Conservation (phyloP, 1,140 invertebrate genomes). For the Micrasema longulum region DNA sequence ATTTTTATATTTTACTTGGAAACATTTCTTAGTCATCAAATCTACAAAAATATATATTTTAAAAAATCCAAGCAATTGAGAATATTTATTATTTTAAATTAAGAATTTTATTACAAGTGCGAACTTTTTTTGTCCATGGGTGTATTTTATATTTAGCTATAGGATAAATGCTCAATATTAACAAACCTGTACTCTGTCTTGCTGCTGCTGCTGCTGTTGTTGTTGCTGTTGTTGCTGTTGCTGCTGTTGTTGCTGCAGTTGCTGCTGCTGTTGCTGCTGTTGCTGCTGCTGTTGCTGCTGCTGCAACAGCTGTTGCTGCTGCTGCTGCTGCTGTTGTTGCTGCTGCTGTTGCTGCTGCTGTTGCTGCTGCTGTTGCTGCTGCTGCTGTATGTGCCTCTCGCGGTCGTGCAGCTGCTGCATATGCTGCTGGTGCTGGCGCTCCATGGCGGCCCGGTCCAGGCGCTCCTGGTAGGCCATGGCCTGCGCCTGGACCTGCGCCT, state of each 20-base stretch:
- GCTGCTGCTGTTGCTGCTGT: slow-evolving; percentile 56
- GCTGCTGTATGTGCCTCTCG: slow-evolving; percentile 53
- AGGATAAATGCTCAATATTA: too few relatives aligned
- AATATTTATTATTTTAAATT: too few relatives aligned
- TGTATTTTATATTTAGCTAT: too few relatives aligned
- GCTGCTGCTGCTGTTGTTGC: slow-evolving; percentile 58
- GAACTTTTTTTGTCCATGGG: too few relatives aligned
- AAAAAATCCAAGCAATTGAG: too few relatives aligned
- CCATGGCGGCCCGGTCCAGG: slow-evolving; percentile 50
- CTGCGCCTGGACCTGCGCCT: slow-evolving; percentile 53
- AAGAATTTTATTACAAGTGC: too few relatives aligned
- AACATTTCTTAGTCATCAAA: too few relatives aligned
- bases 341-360: slow-evolving; percentile 55
- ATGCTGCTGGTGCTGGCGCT: slow-evolving; percentile 60
- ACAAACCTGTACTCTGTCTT: slow-evolving; percentile 57
- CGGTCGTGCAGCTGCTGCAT: slow-evolving; percentile 55
- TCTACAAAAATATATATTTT: too few relatives aligned
- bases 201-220: slow-evolving; percentile 57
- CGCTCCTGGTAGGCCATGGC: slow-evolving; percentile 52
- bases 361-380: slow-evolving; percentile 57
- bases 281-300: slow-evolving; percentile 56
- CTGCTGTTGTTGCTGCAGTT: slow-evolving; percentile 60
- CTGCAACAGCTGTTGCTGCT: slow-evolving; percentile 61
- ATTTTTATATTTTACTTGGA: too few relatives aligned
- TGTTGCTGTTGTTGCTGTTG: slow-evolving; percentile 56